Base-by-base conservation (phyloP, 2,797 vertebrate genomes). In the Discoglossus pictus region DNA sequence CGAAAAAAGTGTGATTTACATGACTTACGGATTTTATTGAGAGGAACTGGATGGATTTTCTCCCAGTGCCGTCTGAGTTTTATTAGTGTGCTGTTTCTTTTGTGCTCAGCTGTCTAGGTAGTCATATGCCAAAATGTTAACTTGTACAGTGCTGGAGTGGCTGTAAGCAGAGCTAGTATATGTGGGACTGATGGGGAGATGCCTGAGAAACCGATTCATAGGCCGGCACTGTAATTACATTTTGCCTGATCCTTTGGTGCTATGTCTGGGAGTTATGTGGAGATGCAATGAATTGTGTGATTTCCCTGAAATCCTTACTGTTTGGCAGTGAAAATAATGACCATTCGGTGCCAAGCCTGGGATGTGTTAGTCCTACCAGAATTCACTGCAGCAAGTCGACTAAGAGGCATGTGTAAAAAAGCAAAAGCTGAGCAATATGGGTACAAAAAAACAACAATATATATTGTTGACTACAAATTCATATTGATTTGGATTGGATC, bases 1-100 rank as follows among this genome's bases (percentile, higher is more conserved):
- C 38, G 43, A 58, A 71, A 71, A 71, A 71, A 64, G 68, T 71
- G 68, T 71, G 68, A 71, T 71, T 71, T 71, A 71, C 68, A 71
- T 71, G 68, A 71, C 61, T 71, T 71, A 27, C 25, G 16, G 46
- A 71, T 64, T 71, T 71, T 71, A 71, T 71, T 51, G 68, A 64
- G 61, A 71, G 61, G 68, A 71, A 65, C 68, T 65, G 46, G 68
- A 59, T 59, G 46, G 68, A 71, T 71, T 71, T 62, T 71, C 68
- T 71, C 65, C 47, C 46, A 58, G 51, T 63, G 52, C 68, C 54
- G 59, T 70, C 52, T 71, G 53, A 52, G 17, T 71, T 64, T 71
- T 71, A 71, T 71, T 71, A 71, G 68, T 36, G 68, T 27, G 53
- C 68, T 65, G 68, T 59, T 71, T 59, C 52, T 64, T 38, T 34